These are phyloP conservation scores for Lagocephalus sceleratus DNA, from an alignment of 2,797 vertebrate species.

Conservation along the genomic window DNA sequence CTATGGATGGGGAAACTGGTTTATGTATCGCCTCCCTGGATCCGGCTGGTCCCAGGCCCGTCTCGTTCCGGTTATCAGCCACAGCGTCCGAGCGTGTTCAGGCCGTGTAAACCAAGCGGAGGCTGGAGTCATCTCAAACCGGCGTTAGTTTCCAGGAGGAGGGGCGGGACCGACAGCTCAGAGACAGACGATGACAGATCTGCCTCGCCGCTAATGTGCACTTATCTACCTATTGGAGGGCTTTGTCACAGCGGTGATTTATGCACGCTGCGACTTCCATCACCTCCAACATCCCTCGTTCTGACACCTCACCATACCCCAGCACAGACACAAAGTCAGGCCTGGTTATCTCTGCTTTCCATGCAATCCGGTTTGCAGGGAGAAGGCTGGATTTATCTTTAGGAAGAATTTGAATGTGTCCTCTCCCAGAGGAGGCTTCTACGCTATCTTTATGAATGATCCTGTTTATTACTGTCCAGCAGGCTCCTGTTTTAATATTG, in stretches of 20 bases:
- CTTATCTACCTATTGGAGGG: slow-evolving; percentile 76
- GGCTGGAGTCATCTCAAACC: slow-evolving; percentile 50
- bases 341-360: slow-evolving; percentile 51
- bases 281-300: slow-evolving; percentile 42
- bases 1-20: too few species aligned
- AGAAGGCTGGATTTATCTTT: slow-evolving; percentile 54
- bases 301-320: slow-evolving; percentile 42
- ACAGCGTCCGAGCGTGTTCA: slow-evolving; percentile 6
- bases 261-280: slow-evolving; percentile 58
- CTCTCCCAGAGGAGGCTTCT: slow-evolving; percentile 38
- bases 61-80: too few species aligned
- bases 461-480: slow-evolving; percentile 37
- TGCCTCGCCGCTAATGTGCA: slow-evolving; percentile 72
- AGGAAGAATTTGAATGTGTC: slow-evolving; percentile 54
- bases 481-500: slow-evolving; percentile 42
- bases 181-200: slow-evolving; percentile 69
- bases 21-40: too few species aligned
- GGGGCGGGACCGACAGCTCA: slow-evolving; percentile 39
- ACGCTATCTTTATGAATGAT: slow-evolving; percentile 66
- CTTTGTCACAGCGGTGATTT: slow-evolving; percentile 74
- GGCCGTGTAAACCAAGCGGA: slow-evolving; percentile 23
- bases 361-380: slow-evolving; percentile 39
- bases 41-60: too few species aligned
- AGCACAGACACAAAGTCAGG: slow-evolving; percentile 35
- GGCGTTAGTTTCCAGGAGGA: slow-evolving; percentile 26